A percentile compares a stretch with the other conserved stretches of the same genome.
These are phyloP conservation scores for Formicarius rufipectus DNA, from an alignment of 2,113 vertebrate genomes.

Conservation along the genomic window DNA sequence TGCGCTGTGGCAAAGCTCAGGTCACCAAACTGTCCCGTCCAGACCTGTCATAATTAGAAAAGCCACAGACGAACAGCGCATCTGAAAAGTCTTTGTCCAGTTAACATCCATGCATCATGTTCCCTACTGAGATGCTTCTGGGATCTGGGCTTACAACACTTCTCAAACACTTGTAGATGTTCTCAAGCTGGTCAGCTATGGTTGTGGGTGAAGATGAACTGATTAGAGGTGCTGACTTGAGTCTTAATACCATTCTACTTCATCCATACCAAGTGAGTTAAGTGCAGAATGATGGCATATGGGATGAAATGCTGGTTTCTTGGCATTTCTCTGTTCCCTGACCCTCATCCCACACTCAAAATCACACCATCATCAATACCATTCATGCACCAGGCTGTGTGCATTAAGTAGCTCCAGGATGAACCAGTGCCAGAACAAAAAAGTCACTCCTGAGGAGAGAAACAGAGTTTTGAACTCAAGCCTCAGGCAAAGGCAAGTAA, in stretches of 20 bases:
- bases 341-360: background rate
- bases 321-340: background rate
- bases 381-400: background rate
- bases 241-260: background rate
- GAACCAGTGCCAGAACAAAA: background rate
- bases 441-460: background rate
- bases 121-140: background rate
- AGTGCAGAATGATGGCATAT: background rate
- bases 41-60: background rate
- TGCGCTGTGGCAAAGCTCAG: background rate
- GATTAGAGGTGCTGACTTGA: background rate
- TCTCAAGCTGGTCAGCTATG: background rate
- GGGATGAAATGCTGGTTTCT: background rate
- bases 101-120: background rate
- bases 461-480: background rate
- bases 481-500: background rate
- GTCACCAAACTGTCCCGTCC: background rate
- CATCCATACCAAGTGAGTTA: background rate
- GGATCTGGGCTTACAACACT: background rate
- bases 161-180: background rate
- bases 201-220: background rate
- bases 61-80: background rate
- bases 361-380: background rate
- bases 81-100: background rate
- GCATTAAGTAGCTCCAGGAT: background rate